A percentile compares a stretch with the other conserved stretches of the same genome.
These are phyloP conservation scores for Pherbina coryleti DNA, from an alignment of 2,888 invertebrate genomes.

Conservation along the genomic window DNA sequence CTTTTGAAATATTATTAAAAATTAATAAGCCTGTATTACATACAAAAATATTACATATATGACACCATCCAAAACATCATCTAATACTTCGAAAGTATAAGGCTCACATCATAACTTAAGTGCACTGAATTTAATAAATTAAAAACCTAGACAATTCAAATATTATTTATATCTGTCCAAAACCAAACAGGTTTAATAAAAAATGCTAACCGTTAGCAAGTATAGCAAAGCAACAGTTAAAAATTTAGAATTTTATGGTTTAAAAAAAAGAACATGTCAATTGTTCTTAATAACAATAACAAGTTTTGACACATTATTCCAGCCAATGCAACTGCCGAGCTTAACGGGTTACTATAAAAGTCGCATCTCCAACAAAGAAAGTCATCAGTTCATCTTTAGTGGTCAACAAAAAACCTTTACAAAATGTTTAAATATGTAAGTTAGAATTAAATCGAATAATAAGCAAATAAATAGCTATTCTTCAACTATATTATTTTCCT, in stretches of 20 bases:
- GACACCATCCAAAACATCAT: background rate
- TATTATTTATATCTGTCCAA: background rate
- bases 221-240: background rate
- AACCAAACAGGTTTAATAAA: background rate
- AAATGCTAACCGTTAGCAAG: background rate
- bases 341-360: slow-evolving; percentile 50
- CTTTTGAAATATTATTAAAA: no score
- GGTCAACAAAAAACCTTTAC: slow-evolving; percentile 43
- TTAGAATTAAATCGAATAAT: background rate
- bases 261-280: background rate
- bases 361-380: background rate
- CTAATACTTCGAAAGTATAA: background rate
- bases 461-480: background rate
- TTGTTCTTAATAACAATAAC: background rate
- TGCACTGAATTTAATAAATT: no score
- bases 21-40: no score
- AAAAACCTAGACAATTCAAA: no score
- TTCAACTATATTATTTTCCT: background rate
- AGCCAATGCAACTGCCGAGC: background rate
- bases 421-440: slow-evolving; percentile 42
- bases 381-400: slow-evolving; percentile 53
- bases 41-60: no score
- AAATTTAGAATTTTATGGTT: background rate
- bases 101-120: background rate
- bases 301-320: slow-evolving; percentile 1